Percentiles rank a stretch among this genome's conserved stretches.
These are phyloP conservation scores for Melanerpes aurifrons DNA, from an alignment of 2,113 vertebrate species.

Conservation along the genomic window DNA sequence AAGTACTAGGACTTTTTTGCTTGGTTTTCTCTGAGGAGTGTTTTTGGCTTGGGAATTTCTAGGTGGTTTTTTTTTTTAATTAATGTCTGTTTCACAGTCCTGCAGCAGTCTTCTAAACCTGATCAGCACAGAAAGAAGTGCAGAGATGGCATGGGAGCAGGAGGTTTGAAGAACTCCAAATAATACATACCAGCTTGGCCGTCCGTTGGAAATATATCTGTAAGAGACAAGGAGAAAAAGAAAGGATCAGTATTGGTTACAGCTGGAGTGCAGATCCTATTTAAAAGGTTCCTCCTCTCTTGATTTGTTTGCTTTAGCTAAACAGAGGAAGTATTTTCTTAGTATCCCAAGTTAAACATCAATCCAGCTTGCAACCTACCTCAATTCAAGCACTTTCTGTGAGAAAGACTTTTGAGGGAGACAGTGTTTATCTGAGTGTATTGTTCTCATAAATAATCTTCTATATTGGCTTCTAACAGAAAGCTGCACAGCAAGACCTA, in stretches of 20 bases:
- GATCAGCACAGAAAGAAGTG: neutral
- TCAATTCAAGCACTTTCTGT: conserved; percentile 27
- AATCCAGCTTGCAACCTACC: conserved; percentile 39
- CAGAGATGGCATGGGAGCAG: neutral
- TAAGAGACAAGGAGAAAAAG: neutral
- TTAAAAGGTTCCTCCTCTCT: conserved; percentile 35
- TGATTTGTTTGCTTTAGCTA: conserved; percentile 37
- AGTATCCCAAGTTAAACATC: conserved; percentile 58
- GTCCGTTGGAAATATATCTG: conserved; percentile 41
- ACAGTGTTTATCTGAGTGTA: neutral
- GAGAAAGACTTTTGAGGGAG: neutral
- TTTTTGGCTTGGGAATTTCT: neutral
- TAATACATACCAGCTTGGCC: conserved; percentile 63
- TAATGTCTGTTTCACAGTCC: neutral
- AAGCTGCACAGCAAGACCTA: neutral
- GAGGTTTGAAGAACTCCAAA: neutral
- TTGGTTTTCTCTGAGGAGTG: neutral
- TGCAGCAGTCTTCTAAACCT: neutral
- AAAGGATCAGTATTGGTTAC: neutral
- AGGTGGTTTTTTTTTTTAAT: neutral
- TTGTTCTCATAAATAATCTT: conserved; percentile 2
- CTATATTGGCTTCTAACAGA: neutral
- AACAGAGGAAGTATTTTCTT: conserved; percentile 65
- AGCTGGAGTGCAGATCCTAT: neutral
- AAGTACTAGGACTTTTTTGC: neutral